Base-by-base conservation (phyloP, 2,797 vertebrate genomes). In the Halcyon smyrnensis region DNA sequence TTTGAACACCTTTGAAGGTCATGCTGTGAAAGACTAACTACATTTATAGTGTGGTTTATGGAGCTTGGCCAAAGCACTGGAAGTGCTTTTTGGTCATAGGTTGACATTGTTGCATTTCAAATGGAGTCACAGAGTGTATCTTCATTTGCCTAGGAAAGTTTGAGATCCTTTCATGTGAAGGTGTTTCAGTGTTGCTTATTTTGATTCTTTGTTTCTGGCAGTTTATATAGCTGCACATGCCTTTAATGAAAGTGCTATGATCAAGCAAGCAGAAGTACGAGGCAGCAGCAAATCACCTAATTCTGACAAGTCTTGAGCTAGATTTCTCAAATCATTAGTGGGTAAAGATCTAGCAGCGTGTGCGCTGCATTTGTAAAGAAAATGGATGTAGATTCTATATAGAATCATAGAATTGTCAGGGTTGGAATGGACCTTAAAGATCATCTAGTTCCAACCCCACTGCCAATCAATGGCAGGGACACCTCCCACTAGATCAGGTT, bases 1-100 rank as follows among this genome's bases (percentile, higher is more conserved):
- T 97, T 84, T 92, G 87, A 93, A 92, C 73, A 89, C 91, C 82
- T 88, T 76, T 90, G 93, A 95, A 96, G 94, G 94, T 96, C n/a
- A 0, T 45, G 63, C 76, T 73, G 43, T 65, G 76, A 87, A 95
- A 73, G 69, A 77, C 87, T 83, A 77, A 78, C 78, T 77, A 63
- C 68, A 34, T 96, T 91, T 48, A 91, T 27, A 65, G 50, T 19
- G 41, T 12, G 41, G 92, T 93, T 95, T 69, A 91, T 95, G 95
- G 95, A 96, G 74, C 94, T 48, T 67, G 69, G 91, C 96, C 87
- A 97, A 91, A 56, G 39, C 76, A 84, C 85, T 90, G 48, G 6
- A 70, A 81, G 67, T 39, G 10, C 70, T 84, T 90, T 81, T 1
- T 36, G 28, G 84, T 96, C 80, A 69, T 86, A 18, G 3, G 2